phyloP scores from a whole-genome alignment of 2,797 vertebrate genomes.

The Cuniculus paca region DNA sequence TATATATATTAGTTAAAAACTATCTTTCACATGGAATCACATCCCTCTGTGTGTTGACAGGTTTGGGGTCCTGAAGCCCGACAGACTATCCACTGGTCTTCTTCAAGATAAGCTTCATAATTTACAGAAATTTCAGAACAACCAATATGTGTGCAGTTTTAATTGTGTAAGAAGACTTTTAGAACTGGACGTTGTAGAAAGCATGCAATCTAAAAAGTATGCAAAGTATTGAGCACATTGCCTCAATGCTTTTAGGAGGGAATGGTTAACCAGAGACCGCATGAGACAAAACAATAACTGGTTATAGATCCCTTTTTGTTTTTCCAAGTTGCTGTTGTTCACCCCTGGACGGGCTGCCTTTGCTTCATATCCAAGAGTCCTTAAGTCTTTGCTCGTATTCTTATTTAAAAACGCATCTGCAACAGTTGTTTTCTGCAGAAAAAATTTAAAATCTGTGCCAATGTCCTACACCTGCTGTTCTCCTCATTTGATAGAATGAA shows the following conservation, averaged over 20 bases:
- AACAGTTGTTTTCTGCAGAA: not conserved
- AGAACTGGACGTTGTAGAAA: not conserved
- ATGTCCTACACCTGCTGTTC: not conserved
- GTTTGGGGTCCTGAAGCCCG: not conserved
- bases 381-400: not conserved
- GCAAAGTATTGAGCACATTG: not conserved
- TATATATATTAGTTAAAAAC: not conserved
- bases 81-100: not conserved
- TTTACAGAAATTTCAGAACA: not conserved
- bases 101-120: not conserved
- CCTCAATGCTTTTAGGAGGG: not conserved
- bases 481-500: constrained; percentile 6
- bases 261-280: not conserved
- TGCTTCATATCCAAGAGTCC: not conserved
- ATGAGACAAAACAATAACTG: not conserved
- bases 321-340: not conserved
- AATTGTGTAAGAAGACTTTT: not conserved
- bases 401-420: not conserved
- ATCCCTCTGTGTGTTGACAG: not conserved
- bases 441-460: not conserved
- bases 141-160: not conserved
- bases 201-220: not conserved
- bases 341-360: not conserved
- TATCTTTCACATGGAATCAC: not conserved
- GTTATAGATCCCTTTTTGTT: not conserved